Percentiles rank a stretch among this genome's conserved stretches.
Conservation (phyloP, 2,888 invertebrate genomes). For the Machimus rusticus region DNA sequence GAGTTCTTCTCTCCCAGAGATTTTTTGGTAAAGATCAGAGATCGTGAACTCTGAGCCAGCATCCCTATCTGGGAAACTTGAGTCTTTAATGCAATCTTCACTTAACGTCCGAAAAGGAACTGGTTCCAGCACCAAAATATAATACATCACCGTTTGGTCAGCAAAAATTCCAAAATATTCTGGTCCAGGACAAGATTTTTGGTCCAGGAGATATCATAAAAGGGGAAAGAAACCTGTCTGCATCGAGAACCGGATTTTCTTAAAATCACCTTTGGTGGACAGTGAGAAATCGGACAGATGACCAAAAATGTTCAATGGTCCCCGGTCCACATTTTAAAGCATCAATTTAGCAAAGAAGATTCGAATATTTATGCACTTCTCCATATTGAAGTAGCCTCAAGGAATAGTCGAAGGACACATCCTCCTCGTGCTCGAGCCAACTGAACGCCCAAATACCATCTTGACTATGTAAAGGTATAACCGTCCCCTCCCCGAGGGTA, state of each 20-base stretch:
- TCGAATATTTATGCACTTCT: neutral
- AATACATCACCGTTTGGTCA: neutral
- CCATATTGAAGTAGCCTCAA: neutral
- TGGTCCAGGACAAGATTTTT: slow-evolving; percentile 19
- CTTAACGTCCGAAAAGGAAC: slow-evolving; percentile 18
- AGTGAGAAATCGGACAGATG: slow-evolving; percentile 4
- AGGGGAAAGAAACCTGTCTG: slow-evolving; percentile 13
- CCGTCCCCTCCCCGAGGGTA: neutral
- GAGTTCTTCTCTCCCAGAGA: neutral
- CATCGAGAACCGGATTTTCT: neutral
- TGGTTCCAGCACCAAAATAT: neutral
- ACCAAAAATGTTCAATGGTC: neutral
- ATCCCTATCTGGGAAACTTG: slow-evolving; percentile 10
- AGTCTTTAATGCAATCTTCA: slow-evolving; percentile 9
- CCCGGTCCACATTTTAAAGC: neutral
- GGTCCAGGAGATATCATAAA: neutral
- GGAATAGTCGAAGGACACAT: neutral
- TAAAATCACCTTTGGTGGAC: neutral
- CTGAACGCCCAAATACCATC: neutral
- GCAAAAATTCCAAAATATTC: neutral
- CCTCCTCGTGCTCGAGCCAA: neutral
- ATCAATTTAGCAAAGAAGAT: neutral
- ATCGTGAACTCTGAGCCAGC: slow-evolving; percentile 28
- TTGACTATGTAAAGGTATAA: neutral
- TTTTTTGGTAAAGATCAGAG: slow-evolving; percentile 23